Base-by-base conservation (phyloP, 2,113 vertebrate genomes). In the Etheostoma cragini region DNA sequence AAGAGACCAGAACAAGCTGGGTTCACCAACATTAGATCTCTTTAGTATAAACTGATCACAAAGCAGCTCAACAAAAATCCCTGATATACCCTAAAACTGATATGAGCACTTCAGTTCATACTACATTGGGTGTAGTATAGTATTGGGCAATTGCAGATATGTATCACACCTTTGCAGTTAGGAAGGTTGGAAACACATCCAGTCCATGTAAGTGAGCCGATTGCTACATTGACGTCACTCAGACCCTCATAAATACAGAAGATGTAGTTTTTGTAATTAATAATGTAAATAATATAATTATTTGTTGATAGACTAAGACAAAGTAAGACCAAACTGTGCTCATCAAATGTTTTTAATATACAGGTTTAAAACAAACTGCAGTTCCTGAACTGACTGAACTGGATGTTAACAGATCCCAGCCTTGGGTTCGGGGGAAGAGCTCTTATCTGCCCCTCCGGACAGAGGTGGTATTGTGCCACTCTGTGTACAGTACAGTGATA, bases 401-500 rank as follows among this genome's bases (percentile, higher is more conserved):
- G 8, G 10, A 46, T 19, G 22, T 54, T 47, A 63, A 24, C 19
- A 50, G 65, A 79, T 71, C 52, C 49, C 60, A 11, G 30, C 22
- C 52, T 58, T 53, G 53, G 6, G 66, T 81, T 70, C 26, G 3
- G 49, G 30, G 30, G 78, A 69, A 17, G 56, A 50, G 57, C 76
- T 65, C 66, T 17, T 58, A 26, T 56, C 17, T 58, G 45, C 65
- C 54, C 19, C n/a, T 5, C 38, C 64, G 61, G 19, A 72, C 83
- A 76, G 66, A 76, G 17, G 35, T 70, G 64, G 5, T 53, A 26
- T 76, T 78, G 80, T 75, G 13, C 24, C 67, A 16, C 71, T 60
- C 14, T 54, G 61, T 50, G 65, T 46, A 72, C 69, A 47, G 54
- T 38, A 68, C 69, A 47, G 22, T 61, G 33, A 74, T 73, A 49